These are phyloP conservation scores for Mercenaria mercenaria DNA, from an alignment of 1,140 invertebrate species.

Conservation along the genomic window DNA sequence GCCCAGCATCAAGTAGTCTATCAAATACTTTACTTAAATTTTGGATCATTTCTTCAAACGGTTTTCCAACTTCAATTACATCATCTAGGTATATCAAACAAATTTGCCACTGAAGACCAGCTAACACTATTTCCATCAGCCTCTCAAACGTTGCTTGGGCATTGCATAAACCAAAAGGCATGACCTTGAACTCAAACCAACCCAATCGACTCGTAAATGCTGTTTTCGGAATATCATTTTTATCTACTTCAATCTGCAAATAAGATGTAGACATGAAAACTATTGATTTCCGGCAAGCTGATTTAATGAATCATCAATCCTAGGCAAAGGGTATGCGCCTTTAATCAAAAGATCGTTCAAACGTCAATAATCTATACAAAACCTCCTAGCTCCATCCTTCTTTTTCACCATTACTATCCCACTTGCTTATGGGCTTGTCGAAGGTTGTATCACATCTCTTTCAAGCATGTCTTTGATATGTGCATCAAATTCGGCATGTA, in stretches of 20 bases:
- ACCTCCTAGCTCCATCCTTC: conserved; percentile 84
- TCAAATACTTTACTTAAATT: too few relatives aligned
- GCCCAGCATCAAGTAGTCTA: not conserved
- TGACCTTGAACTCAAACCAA: too few relatives aligned
- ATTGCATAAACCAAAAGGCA: conserved; percentile 50
- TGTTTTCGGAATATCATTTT: conserved; percentile 80
- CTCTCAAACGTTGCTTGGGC: conserved; percentile 45
- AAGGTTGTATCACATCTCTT: conserved; percentile 82
- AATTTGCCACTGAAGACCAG: conserved; percentile 70
- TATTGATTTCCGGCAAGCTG: conserved; percentile 45
- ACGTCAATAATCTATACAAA: conserved; percentile 87
- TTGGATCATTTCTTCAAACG: too few relatives aligned
- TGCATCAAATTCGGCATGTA: not conserved
- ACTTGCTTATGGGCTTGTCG: conserved; percentile 86
- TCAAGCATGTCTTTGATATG: conserved; percentile 72
- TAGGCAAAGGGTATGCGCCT: conserved; percentile 62
- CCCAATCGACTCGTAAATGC: conserved; percentile 43
- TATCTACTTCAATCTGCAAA: conserved; percentile 83
- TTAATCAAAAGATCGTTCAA: conserved; percentile 68
- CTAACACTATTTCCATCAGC: conserved; percentile 68
- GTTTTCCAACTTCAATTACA: too few relatives aligned
- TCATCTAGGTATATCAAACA: too few relatives aligned
- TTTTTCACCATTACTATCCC: conserved; percentile 87
- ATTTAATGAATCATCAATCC: conserved; percentile 58
- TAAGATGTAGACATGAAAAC: too few relatives aligned